These are phyloP conservation scores for Pteria penguin DNA, from an alignment of 2,888 invertebrate species.

Conservation along the genomic window DNA sequence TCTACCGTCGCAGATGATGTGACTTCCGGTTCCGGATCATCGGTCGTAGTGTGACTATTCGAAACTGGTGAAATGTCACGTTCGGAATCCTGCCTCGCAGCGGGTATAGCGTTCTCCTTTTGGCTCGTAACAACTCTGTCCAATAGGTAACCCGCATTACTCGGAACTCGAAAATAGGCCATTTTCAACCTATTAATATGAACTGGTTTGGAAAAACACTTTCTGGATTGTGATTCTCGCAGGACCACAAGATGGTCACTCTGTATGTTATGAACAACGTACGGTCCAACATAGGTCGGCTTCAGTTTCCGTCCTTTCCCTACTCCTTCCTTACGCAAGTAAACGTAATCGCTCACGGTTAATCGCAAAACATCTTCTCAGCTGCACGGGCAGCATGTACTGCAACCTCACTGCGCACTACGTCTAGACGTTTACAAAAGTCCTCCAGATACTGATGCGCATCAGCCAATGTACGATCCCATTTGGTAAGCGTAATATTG, in stretches of 20 bases:
- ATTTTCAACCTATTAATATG: not conserved
- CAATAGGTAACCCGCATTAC: not conserved
- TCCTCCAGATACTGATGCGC: not conserved
- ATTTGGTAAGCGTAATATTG: too few species aligned
- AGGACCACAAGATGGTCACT: not conserved
- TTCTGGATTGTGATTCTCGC: not conserved
- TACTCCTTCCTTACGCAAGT: not conserved
- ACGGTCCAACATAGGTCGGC: not conserved
- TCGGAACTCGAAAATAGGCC: not conserved
- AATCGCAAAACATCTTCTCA: not conserved
- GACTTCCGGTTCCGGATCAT: too few species aligned
- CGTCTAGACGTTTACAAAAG: not conserved
- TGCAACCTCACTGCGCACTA: not conserved
- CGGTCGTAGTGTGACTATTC: too few species aligned
- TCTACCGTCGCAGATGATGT: too few species aligned
- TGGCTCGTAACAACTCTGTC: slow-evolving; percentile 1
- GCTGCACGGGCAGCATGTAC: not conserved
- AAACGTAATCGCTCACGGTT: not conserved
- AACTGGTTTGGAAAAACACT: not conserved
- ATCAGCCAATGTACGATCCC: not conserved
- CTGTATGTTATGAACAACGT: not conserved
- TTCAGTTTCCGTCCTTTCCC: not conserved
- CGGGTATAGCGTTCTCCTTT: too few species aligned
- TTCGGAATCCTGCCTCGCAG: too few species aligned
- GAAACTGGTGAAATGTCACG: too few species aligned